Evolutionary conservation across 1,140 invertebrate genomes (phyloP), one percentile per base, ranked within the genome.

Genomic region (Acromyrmex echinatior): DNA sequence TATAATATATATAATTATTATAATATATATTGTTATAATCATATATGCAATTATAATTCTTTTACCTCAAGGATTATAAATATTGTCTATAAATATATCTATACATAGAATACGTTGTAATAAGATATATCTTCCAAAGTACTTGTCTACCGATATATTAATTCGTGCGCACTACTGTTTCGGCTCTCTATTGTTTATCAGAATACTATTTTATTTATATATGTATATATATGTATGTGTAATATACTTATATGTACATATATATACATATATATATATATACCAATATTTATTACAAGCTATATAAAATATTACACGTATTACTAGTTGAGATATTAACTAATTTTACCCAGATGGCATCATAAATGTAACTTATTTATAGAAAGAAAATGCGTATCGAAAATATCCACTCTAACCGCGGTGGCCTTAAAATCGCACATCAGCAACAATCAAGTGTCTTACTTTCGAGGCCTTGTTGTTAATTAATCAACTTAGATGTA

Each of bases 381-480:
- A 70, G 2, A 70, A 70, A 51, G n/a, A 71, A 70, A 45, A 68
- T 39, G 31, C 56, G 39, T 16, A 49, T 51, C 56, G 39, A 25
- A 60, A 73, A 60, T 12, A 16, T 74, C 21, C 63, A 81, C 68
- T 87, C 45, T 63, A 90, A 86, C 86, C 88, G 68, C 77, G 56
- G 76, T 92, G 91, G 92, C 88, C 92, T 92, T 92, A 81, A 53
- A 80, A 80, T 88, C 62, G 77, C 78, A 45, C 80, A 66, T 58
- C 21, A 51, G 85, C 79, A 58, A 76, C 86, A 58, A 87, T 60
- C 10, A 88, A 90, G 92, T 92, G 92, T 92, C 91, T 92, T 92
- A 87, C 56, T 65, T 70, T 87, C 45, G 80, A 78, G 87, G 92
- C 90, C 92, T 92, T 92, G 49, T 74, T 63, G 60, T 82, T 74